A percentile compares a stretch with the other conserved stretches of the same genome.
phyloP scores from a whole-genome alignment of 2,888 invertebrate species.

The Drosophila buzzatii region DNA sequence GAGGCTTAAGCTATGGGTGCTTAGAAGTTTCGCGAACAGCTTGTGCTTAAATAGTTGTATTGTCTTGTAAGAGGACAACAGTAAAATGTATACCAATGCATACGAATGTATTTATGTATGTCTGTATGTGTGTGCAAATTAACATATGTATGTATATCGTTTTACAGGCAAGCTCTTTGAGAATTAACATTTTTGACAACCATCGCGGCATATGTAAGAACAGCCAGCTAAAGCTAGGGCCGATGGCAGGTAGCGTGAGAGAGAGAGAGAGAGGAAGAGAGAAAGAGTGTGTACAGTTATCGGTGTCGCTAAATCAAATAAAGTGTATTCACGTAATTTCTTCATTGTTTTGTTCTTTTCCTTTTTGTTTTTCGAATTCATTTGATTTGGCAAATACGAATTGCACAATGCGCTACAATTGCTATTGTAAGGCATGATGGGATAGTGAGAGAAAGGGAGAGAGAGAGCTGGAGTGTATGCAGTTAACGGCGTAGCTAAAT shows the following conservation, averaged over 20 bases:
- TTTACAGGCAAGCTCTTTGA: not conserved
- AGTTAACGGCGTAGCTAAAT: not conserved
- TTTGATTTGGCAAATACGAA: conserved; percentile 5
- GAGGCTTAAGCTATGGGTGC: conserved; percentile 28
- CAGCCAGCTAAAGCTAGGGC: not conserved
- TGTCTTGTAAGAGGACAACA: conserved; percentile 4
- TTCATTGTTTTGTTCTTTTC: not conserved
- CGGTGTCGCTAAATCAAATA: not conserved
- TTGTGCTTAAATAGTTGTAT: not conserved
- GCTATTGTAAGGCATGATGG: not conserved
- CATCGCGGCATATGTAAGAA: not conserved
- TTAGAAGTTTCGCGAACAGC: conserved; percentile 6
- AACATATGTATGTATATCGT: conserved; percentile 3
- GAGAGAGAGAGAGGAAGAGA: not conserved
- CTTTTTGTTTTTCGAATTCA: not conserved
- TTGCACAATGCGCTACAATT: conserved; percentile 1
- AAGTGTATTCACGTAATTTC: not conserved
- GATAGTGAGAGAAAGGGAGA: fast-evolving
- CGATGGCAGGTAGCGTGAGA: not conserved
- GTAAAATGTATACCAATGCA: not conserved
- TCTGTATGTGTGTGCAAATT: not conserved
- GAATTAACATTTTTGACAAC: conserved; percentile 2
- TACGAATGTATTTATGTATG: not conserved
- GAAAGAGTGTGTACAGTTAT: not conserved
- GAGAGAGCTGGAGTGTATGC: not conserved